Evolutionary conservation across 1,140 invertebrate species (phyloP), one percentile per base, ranked within the genome.

Genomic region (Apis florea): DNA sequence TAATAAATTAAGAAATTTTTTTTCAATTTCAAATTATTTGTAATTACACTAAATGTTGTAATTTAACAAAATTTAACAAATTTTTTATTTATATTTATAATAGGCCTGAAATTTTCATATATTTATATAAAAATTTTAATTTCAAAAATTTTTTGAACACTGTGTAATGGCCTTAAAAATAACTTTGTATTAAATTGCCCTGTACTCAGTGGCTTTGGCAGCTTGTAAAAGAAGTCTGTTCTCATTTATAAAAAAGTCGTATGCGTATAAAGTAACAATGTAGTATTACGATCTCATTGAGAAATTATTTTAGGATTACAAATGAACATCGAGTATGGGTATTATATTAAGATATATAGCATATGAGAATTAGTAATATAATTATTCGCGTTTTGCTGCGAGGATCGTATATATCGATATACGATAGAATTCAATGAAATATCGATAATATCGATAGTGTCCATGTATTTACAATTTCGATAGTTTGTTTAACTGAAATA

Each of bases 271-370:
- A 85, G 83, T 67, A 75, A 85, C 85, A 86, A 81, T 74, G 77
- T 91, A 90, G 89, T 90, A 90, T 90, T 90, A 89, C 89, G 90
- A 90, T 90, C 90, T 90, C 90, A 90, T 85, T 87, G 83, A 72
- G 82, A 84, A 89, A 83, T 90, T 88, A 78, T 84, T 90, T 90
- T 85, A 89, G 81, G 81, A 69, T 89, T 89, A 85, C 59, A 53
- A 67, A 63, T 63, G 64, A 71, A 84, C 85, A 85, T 88, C 82
- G 81, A 87, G 81, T 86, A 79, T 89, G 79, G 79, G 85, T 89
- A 89, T 89, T 88, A 88, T 63, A 49, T 83, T 88, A 88, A 79
- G 70, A 64, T 79, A 68, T 83, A 88, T 83, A 71, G 56, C 24
- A 26, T 85, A 70, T 53, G 58, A 73, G 76, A 71, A 66, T 59